Evolutionary conservation across 2,797 vertebrate genomes (phyloP), one percentile per base, ranked within the genome.

Genomic region (Enteromius unitaeniatus): DNA sequence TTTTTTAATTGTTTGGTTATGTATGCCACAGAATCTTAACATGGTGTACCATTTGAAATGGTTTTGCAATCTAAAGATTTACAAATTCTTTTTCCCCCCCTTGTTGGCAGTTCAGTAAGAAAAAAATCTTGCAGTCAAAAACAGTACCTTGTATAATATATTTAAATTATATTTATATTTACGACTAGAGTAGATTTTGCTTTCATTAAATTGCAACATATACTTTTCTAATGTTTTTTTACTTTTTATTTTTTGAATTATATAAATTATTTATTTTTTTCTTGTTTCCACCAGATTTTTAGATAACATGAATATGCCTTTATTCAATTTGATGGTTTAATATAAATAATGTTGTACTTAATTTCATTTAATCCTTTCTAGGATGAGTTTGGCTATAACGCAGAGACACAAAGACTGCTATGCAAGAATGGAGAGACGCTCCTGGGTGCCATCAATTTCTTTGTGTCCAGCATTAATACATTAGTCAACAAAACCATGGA

Each of bases 401-500:
- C 98, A 0, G 98, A 99, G 91, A 99, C 97, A 0, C 98, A 99
- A 88, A 97, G 97, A 92, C 93, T 99, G 89, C 91, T 99, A 81
- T 99, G 98, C 92, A 98, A 97, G 93, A 99, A 99, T 0, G 98
- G 98, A 0, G 98, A 99, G 88, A 95, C 97, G 0, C 94, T 99
- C 5, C 94, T 99, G 4, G 95, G 98, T 0, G 98, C 98, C 3
- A 95, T 99, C 88, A 99, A 93, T 92, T 99, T 99, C 92, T 99
- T 99, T 5, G 97, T 99, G 64, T 97, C 97, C 85, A 98, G 97
- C 89, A 95, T 99, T 90, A 96, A 99, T 93, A 99, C 98, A 0
- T 89, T 99, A 89, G 97, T 99, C 82, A 98, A 98, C 92, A 99
- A 99, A 90, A 99, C 98, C 81, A 99, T 99, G 98, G 98, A 99